Conservation (phyloP, 2,113 vertebrate species). For the Sphaerodactylus townsendi region DNA sequence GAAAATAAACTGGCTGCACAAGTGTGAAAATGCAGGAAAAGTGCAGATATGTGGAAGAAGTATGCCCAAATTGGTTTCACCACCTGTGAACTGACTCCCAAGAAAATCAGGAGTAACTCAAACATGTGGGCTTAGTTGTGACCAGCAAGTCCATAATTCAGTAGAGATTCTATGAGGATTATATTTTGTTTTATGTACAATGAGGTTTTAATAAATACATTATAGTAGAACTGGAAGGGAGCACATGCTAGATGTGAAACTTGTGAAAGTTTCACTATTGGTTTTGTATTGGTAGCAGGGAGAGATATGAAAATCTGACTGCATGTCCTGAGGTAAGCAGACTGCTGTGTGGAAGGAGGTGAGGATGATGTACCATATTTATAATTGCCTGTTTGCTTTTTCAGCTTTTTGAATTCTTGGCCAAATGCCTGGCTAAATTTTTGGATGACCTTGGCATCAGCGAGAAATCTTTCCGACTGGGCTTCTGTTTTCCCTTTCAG, state of each 20-base stretch:
- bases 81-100: too few species aligned
- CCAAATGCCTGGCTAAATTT: slow-evolving; percentile 75
- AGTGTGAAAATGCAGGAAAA: too few species aligned
- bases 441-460: slow-evolving; percentile 42
- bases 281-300: background rate
- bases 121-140: background rate
- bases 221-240: background rate
- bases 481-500: slow-evolving; percentile 87
- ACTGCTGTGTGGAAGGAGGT: background rate
- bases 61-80: too few species aligned
- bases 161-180: background rate
- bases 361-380: background rate
- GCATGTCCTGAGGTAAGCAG: rapidly evolving
- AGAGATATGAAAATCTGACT: rapidly evolving
- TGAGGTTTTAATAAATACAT: background rate
- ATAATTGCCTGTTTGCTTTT: background rate
- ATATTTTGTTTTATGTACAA: background rate
- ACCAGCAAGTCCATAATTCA: background rate
- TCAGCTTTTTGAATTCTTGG: slow-evolving; percentile 88
- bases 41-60: too few species aligned
- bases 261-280: background rate
- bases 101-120: too few species aligned
- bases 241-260: background rate
- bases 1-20: too few species aligned
- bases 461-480: slow-evolving; percentile 71